Evolutionary conservation across 2,797 vertebrate genomes (phyloP).

Genomic region (Okamejei kenojei): DNA sequence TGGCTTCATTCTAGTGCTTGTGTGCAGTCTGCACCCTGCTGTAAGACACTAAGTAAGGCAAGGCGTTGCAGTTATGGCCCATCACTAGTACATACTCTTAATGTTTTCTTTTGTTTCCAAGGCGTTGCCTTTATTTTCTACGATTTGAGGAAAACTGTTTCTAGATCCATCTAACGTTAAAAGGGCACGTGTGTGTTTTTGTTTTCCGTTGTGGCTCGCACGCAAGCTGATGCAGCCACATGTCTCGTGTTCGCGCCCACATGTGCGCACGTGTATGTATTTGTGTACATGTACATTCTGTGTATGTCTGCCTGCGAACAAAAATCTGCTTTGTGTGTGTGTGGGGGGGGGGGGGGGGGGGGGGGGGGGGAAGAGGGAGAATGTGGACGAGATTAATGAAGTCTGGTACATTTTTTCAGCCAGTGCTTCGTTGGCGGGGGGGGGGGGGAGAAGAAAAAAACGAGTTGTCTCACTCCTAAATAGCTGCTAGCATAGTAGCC

Average conservation of each 20-base stretch:
- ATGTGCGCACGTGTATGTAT: constrained; percentile 4
- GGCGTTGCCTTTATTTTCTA: constrained; percentile 33
- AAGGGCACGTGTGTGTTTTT: constrained; percentile 19
- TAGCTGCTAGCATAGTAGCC: not conserved
- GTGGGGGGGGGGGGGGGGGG: not conserved
- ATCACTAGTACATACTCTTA: constrained; percentile 38
- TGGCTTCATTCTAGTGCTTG: constrained; percentile 14
- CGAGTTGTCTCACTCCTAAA: not conserved
- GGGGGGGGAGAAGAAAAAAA: not conserved
- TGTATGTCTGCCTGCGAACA: constrained; percentile 38
- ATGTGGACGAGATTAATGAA: not conserved
- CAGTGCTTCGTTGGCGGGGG: not conserved
- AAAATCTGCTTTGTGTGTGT: not conserved
- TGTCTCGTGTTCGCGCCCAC: constrained; percentile 27
- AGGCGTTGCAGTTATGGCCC: constrained; percentile 14
- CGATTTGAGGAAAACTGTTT: constrained; percentile 3
- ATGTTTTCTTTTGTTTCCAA: constrained; percentile 12
- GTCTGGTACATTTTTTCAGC: not conserved
- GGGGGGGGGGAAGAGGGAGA: not conserved
- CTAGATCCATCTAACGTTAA: constrained; percentile 22
- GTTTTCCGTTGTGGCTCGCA: not conserved
- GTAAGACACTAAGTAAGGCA: not conserved
- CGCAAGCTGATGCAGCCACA: constrained; percentile 7
- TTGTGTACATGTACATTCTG: constrained; percentile 24
- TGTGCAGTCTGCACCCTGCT: constrained; percentile 26